Percentiles rank a stretch among this genome's conserved stretches.
These are phyloP conservation scores for Atta colombica DNA, from an alignment of 1,140 invertebrate genomes.

Conservation along the genomic window DNA sequence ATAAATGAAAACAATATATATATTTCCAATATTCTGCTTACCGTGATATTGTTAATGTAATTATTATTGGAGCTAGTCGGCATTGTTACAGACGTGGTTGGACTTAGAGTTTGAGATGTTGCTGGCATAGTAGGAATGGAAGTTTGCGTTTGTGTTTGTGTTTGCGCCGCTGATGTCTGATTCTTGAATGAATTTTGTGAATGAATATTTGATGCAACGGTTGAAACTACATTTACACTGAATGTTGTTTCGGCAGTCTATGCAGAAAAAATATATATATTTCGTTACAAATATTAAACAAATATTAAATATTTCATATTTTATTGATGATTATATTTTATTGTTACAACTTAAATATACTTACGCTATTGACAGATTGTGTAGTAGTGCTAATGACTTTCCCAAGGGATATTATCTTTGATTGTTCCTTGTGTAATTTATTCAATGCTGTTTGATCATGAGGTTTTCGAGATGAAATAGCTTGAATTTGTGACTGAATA, in stretches of 20 bases:
- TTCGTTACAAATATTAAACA: neutral
- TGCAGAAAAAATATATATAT: conserved; percentile 8
- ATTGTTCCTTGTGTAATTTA: conserved; percentile 87
- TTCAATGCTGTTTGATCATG: conserved; percentile 84
- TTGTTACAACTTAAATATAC: conserved; percentile 15
- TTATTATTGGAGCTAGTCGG: conserved; percentile 75
- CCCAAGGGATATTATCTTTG: conserved; percentile 87
- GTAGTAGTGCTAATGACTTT: conserved; percentile 85
- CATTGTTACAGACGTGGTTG: conserved; percentile 67
- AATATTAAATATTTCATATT: conserved; percentile 25
- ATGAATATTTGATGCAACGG: conserved; percentile 76
- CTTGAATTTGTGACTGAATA: conserved; percentile 87
- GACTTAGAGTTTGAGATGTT: conserved; percentile 78
- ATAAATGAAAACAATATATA: neutral
- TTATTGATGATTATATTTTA: neutral
- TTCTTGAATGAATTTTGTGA: conserved; percentile 81
- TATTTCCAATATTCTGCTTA: conserved; percentile 67
- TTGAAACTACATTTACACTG: conserved; percentile 77
- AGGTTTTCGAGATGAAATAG: conserved; percentile 83
- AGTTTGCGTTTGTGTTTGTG: conserved; percentile 82
- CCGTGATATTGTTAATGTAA: conserved; percentile 79
- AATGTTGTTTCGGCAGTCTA: conserved; percentile 79
- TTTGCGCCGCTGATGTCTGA: conserved; percentile 84
- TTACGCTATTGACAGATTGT: conserved; percentile 77
- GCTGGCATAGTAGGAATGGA: conserved; percentile 72